Evolutionary conservation across 2,797 vertebrate species (phyloP).

Genomic region (Rhinatrema bivittatum): DNA sequence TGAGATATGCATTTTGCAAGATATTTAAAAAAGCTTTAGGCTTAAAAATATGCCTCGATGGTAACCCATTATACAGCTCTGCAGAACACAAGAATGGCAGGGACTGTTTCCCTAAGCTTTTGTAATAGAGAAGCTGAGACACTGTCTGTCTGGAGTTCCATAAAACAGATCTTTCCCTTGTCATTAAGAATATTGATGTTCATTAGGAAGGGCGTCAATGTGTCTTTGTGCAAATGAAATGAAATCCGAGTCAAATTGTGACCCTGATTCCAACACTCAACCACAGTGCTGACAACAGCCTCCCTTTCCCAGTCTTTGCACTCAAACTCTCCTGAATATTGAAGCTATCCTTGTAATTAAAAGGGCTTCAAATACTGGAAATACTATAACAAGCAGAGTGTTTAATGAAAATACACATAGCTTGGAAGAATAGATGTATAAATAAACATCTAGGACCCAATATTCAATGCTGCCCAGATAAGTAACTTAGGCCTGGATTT

Average conservation of each 20-base stretch:
- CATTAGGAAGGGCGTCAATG: slow-evolving; percentile 83
- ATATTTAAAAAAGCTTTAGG: too few species aligned
- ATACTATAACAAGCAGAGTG: too few species aligned
- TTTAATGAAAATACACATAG: too few species aligned
- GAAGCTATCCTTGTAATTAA: too few species aligned
- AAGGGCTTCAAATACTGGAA: too few species aligned
- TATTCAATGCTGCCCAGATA: too few species aligned
- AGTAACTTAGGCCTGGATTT: too few species aligned
- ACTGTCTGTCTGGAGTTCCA: slow-evolving; percentile 63
- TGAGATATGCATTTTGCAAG: too few species aligned
- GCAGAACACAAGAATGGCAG: background rate
- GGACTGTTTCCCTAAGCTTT: slow-evolving; percentile 30
- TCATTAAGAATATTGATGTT: slow-evolving; percentile 92
- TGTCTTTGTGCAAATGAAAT: slow-evolving; percentile 93
- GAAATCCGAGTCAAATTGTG: slow-evolving; percentile 90
- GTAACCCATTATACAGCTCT: background rate
- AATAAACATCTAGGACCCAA: too few species aligned
- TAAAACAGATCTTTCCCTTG: slow-evolving; percentile 73
- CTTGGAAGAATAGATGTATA: too few species aligned
- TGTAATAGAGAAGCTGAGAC: slow-evolving; percentile 42
- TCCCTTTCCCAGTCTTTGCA: too few species aligned
- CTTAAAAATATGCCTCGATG: slow-evolving; percentile 12
- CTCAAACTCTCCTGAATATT: too few species aligned
- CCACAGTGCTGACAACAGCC: slow-evolving; percentile 7
- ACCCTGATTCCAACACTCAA: slow-evolving; percentile 65